Conservation (phyloP, 1,140 invertebrate genomes). For the Chironomus tepperi region DNA sequence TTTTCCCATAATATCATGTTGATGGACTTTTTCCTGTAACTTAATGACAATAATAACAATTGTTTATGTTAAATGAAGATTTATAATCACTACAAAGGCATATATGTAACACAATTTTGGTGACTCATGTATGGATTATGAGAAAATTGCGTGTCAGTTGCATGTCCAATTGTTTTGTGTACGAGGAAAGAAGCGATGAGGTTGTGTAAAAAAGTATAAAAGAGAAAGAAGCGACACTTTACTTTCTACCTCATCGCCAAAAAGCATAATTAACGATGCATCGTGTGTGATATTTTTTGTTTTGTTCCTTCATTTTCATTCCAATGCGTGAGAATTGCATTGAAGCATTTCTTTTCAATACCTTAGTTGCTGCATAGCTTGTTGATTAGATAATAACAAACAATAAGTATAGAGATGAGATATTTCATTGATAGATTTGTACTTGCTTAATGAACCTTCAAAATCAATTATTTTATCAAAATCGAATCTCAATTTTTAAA, state of each 20-base stretch:
- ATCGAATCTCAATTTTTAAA: too few species aligned
- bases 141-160: not conserved
- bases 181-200: not conserved
- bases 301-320: not conserved
- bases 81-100: not conserved
- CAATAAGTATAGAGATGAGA: too few species aligned
- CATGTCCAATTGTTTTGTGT: not conserved
- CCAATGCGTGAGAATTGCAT: not conserved
- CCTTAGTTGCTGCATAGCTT: too few species aligned
- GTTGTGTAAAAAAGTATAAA: not conserved
- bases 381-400: too few species aligned
- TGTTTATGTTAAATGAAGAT: not conserved
- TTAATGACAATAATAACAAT: not conserved
- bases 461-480: too few species aligned
- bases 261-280: conserved; percentile 8
- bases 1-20: not conserved
- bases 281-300: not conserved
- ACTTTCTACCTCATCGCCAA: not conserved
- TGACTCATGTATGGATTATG: not conserved
- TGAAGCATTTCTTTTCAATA: not conserved
- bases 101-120: not conserved
- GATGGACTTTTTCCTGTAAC: not conserved
- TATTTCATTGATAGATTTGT: too few species aligned
- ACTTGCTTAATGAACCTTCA: too few species aligned
- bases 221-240: not conserved